phyloP scores from a whole-genome alignment of 2,113 vertebrate genomes.

The Sterrhoptilus dennistouni region DNA sequence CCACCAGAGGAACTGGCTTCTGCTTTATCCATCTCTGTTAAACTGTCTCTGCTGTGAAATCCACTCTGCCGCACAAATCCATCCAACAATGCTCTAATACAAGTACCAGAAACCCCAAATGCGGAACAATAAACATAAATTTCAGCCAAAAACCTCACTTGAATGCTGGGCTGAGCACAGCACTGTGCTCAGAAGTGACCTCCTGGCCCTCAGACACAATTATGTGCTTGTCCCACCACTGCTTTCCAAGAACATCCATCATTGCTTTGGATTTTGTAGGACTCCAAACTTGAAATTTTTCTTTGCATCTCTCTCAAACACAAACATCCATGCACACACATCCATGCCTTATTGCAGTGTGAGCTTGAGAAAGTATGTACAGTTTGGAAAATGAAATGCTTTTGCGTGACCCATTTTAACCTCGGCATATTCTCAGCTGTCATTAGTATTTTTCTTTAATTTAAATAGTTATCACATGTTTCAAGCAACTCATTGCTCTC shows the following conservation, averaged over 20 bases:
- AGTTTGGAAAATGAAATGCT: conserved; percentile 1
- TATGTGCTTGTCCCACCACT: neutral
- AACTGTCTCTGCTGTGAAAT: neutral
- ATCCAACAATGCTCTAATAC: neutral
- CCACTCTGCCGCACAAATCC: neutral
- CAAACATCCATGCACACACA: neutral
- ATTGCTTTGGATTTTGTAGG: neutral
- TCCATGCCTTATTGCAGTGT: neutral
- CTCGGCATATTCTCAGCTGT: conserved; percentile 16
- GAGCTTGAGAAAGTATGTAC: neutral
- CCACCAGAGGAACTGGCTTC: neutral
- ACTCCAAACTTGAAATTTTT: neutral
- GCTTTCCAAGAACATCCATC: neutral
- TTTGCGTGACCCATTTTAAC: conserved; percentile 28
- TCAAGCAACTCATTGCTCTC: conserved; percentile 25
- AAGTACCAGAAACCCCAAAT: neutral
- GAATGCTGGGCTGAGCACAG: neutral
- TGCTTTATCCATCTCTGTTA: neutral
- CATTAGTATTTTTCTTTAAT: conserved; percentile 38
- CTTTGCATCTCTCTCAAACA: neutral
- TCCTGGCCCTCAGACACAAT: neutral
- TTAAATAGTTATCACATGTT: conserved; percentile 45
- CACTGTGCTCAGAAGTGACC: neutral
- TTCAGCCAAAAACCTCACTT: neutral
- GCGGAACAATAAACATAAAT: neutral